Conservation (phyloP, 2,888 invertebrate genomes). For the Tinea pellionella region DNA sequence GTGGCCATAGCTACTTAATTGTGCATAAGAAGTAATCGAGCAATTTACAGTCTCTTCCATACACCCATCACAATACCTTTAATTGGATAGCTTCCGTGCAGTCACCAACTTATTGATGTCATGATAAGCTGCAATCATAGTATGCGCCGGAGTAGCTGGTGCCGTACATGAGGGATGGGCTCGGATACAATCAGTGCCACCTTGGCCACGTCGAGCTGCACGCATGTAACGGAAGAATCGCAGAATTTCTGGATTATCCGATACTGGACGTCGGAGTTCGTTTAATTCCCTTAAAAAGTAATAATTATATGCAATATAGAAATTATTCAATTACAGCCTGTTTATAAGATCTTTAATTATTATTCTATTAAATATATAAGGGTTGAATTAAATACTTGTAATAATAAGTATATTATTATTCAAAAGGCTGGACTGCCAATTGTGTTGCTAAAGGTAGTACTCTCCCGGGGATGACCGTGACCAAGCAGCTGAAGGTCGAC, state of each 20-base stretch:
- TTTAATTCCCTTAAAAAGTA: slow-evolving; percentile 76
- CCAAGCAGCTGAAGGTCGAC: no score
- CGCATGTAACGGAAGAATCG: slow-evolving; percentile 93
- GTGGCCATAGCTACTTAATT: no score
- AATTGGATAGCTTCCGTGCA: slow-evolving; percentile 72
- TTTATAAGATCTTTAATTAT: no score
- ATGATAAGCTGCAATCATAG: slow-evolving; percentile 87
- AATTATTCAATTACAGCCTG: not conserved
- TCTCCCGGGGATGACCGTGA: no score
- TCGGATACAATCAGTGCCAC: slow-evolving; percentile 79
- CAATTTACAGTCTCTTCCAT: no score
- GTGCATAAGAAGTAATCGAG: no score
- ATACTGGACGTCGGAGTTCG: slow-evolving; percentile 85
- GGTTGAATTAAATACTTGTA: no score
- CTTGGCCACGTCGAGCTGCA: slow-evolving; percentile 87
- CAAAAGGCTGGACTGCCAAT: no score
- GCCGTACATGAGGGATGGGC: slow-evolving; percentile 74
- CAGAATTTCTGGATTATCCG: slow-evolving; percentile 87
- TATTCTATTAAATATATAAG: no score
- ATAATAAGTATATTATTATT: no score
- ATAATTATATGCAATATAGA: not conserved
- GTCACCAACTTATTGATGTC: slow-evolving; percentile 90
- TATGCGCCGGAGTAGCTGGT: slow-evolving; percentile 75
- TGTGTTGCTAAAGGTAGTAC: no score
- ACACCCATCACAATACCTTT: not conserved